These are phyloP conservation scores for Apis mellifera DNA, from an alignment of 1,140 invertebrate species.

Conservation along the genomic window DNA sequence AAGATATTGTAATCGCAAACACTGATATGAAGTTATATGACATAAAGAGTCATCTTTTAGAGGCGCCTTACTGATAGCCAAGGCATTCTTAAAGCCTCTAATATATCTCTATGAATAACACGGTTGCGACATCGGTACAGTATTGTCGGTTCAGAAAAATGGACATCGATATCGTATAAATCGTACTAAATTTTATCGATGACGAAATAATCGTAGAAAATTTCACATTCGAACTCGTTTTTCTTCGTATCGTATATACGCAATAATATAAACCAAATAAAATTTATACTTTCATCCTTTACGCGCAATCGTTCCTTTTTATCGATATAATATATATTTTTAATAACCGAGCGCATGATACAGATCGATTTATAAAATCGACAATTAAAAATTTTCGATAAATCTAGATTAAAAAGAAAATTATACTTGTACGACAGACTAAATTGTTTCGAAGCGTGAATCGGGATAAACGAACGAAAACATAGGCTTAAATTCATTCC, in stretches of 20 bases:
- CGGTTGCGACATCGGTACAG: background rate
- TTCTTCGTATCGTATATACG: background rate
- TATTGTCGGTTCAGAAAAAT: background rate
- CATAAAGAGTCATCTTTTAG: background rate
- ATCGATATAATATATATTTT: too few species aligned
- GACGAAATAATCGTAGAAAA: background rate
- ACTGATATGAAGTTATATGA: background rate
- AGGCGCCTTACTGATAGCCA: background rate
- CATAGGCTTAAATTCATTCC: background rate
- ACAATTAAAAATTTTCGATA: background rate
- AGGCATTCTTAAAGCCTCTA: background rate
- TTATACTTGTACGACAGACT: too few species aligned
- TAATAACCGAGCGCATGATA: background rate
- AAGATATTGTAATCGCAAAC: conserved; percentile 23
- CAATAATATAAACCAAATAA: background rate
- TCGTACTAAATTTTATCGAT: background rate
- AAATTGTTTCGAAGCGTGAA: background rate
- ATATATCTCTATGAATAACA: background rate
- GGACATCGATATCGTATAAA: background rate
- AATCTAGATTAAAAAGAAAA: background rate
- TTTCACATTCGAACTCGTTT: background rate
- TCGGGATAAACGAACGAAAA: background rate
- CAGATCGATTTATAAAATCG: background rate
- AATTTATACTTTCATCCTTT: background rate
- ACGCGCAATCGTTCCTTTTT: background rate